A percentile compares a stretch with the other conserved stretches of the same genome.
Evolutionary conservation across 1,140 invertebrate genomes (phyloP).

Genomic region (Atopsyche davidsoni): DNA sequence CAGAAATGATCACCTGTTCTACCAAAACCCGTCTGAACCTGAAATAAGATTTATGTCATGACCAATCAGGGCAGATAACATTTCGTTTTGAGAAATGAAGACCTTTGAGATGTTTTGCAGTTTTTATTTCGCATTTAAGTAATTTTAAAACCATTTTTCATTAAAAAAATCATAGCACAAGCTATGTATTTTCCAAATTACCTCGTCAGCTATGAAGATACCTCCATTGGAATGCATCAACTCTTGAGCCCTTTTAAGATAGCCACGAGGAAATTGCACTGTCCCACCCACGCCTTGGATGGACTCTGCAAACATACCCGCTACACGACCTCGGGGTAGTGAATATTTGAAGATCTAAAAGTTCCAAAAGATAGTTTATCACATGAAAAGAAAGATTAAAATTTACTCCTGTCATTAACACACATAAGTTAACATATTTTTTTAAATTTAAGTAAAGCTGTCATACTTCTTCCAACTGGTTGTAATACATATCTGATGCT

Average conservation of each 20-base stretch:
- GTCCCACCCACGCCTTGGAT: conserved; percentile 91
- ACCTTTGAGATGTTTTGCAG: too few species aligned
- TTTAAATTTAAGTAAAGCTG: neutral
- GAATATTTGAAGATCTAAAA: conserved; percentile 61
- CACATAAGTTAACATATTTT: too few species aligned
- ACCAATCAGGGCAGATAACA: neutral
- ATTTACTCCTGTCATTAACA: too few species aligned
- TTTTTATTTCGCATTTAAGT: too few species aligned
- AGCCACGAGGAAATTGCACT: conserved; percentile 88
- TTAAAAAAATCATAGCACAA: neutral
- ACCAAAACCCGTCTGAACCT: conserved; percentile 95
- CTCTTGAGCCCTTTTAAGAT: conserved; percentile 76
- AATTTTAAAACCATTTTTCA: too few species aligned
- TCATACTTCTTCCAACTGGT: conserved; percentile 68
- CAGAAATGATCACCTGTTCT: conserved; percentile 90
- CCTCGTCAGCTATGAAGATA: conserved; percentile 88
- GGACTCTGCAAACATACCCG: conserved; percentile 88
- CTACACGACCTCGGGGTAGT: conserved; percentile 66
- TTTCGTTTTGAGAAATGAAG: neutral
- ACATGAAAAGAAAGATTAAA: too few species aligned
- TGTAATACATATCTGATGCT: conserved; percentile 72
- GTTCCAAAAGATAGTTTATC: conserved; percentile 8
- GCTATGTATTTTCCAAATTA: too few species aligned
- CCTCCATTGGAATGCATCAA: conserved; percentile 75
- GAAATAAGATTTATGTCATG: conserved; percentile 13